Evolutionary conservation across 2,888 invertebrate genomes (phyloP).

Genomic region (Crossocerus cetratus): DNA sequence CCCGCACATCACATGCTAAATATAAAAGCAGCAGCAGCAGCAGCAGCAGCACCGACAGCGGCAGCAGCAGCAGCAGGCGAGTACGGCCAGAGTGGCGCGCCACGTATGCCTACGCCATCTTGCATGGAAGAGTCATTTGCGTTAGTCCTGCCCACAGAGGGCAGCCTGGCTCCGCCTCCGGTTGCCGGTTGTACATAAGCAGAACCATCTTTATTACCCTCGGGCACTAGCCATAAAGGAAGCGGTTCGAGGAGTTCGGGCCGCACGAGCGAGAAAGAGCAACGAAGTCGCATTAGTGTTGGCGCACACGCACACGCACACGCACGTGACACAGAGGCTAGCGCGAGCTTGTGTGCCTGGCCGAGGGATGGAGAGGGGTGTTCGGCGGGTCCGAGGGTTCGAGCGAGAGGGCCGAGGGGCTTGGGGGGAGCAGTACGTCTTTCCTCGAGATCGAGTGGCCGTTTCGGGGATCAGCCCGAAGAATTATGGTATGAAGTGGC

Average conservation of each 20-base stretch:
- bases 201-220: conserved; percentile 78
- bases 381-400: background rate
- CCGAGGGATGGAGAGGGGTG: background rate
- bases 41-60: conserved; percentile 58
- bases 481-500: conserved; percentile 75
- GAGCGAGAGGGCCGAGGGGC: conserved; percentile 23
- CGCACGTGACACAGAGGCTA: background rate
- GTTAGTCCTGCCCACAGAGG: conserved; percentile 79
- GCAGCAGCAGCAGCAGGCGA: conserved; percentile 33
- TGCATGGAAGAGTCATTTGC: conserved; percentile 79
- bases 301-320: no score
- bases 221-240: conserved; percentile 74
- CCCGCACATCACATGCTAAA: conserved; percentile 69
- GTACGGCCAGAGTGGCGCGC: conserved; percentile 31
- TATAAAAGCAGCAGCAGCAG: conserved; percentile 70
- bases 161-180: conserved; percentile 78
- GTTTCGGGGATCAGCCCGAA: conserved; percentile 67
- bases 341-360: background rate
- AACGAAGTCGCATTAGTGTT: no score
- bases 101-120: conserved; percentile 77
- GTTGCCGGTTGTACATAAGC: conserved; percentile 73
- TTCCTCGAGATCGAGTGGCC: conserved; percentile 56
- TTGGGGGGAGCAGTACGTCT: conserved; percentile 45
- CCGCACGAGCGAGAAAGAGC: conserved; percentile 23
- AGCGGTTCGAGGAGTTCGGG: conserved; percentile 62